These are phyloP conservation scores for Arenicola marina DNA, from an alignment of 2,888 invertebrate species.

Conservation along the genomic window DNA sequence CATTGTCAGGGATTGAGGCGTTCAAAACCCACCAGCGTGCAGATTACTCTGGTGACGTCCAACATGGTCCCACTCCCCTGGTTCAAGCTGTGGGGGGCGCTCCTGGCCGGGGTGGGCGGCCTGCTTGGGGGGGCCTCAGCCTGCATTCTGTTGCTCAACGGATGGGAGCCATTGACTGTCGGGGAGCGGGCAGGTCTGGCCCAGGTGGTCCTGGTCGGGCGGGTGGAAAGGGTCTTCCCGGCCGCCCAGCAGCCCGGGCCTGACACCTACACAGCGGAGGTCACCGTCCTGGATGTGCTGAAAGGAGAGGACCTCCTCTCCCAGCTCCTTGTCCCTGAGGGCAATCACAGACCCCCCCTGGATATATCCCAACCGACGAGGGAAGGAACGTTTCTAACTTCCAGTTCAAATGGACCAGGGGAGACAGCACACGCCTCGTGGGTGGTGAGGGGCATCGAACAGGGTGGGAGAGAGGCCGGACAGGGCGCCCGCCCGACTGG, in stretches of 20 bases:
- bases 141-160: slow-evolving; percentile 55
- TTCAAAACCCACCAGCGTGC: too few species aligned
- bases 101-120: too few species aligned
- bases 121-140: too few species aligned
- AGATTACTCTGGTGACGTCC: too few species aligned
- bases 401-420: too few species aligned
- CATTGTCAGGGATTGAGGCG: too few species aligned
- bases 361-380: background rate
- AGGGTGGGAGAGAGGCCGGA: background rate
- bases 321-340: too few species aligned
- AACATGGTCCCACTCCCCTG: too few species aligned
- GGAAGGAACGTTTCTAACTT: too few species aligned
- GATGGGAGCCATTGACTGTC: slow-evolving; percentile 53
- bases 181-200: slow-evolving; percentile 46
- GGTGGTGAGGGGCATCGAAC: background rate
- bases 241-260: slow-evolving; percentile 38
- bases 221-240: slow-evolving; percentile 44
- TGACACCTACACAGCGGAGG: slow-evolving; percentile 42
- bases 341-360: too few species aligned
- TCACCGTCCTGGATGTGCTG: slow-evolving; percentile 36
- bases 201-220: slow-evolving; percentile 46
- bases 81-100: too few species aligned
- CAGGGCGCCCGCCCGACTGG: background rate
- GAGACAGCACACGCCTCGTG: too few species aligned
- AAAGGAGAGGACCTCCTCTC: slow-evolving; percentile 38